Conservation (phyloP, 2,888 invertebrate species). For the Eristalis pertinax region DNA sequence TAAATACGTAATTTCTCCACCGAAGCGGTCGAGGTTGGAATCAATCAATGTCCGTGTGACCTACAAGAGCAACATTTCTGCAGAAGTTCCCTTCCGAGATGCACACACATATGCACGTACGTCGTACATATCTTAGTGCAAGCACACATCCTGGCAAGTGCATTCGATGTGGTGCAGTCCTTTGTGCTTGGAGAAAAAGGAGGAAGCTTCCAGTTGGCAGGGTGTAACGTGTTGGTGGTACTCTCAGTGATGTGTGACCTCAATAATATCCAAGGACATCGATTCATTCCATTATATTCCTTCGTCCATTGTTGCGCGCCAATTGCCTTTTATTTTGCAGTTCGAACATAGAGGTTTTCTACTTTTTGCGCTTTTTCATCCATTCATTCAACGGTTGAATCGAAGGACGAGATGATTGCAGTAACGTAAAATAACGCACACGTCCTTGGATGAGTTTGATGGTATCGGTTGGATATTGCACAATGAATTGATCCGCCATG, state of each 20-base stretch:
- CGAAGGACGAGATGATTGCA: constrained; percentile 45
- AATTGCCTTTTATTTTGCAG: constrained; percentile 60
- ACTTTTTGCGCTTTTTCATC: background rate
- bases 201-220: constrained; percentile 44
- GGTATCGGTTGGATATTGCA: constrained; percentile 4
- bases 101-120: no score
- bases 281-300: constrained; percentile 44
- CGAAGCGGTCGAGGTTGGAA: constrained; percentile 52
- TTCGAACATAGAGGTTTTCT: background rate
- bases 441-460: constrained; percentile 22
- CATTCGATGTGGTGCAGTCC: constrained; percentile 25
- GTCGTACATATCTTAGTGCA: no score
- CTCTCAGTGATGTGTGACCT: constrained; percentile 54
- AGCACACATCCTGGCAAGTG: background rate
- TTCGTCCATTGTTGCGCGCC: constrained; percentile 46
- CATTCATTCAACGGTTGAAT: constrained; percentile 8
- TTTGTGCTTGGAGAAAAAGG: constrained; percentile 45
- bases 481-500: constrained; percentile 14
- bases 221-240: constrained; percentile 22
- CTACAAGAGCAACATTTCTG: constrained; percentile 30
- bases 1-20: constrained; percentile 6
- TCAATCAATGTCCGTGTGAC: constrained; percentile 63
- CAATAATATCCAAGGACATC: constrained; percentile 58
- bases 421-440: constrained; percentile 31
- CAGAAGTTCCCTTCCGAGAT: constrained; percentile 18